phyloP scores from a whole-genome alignment of 2,113 vertebrate species.

The Alethe diademata region DNA sequence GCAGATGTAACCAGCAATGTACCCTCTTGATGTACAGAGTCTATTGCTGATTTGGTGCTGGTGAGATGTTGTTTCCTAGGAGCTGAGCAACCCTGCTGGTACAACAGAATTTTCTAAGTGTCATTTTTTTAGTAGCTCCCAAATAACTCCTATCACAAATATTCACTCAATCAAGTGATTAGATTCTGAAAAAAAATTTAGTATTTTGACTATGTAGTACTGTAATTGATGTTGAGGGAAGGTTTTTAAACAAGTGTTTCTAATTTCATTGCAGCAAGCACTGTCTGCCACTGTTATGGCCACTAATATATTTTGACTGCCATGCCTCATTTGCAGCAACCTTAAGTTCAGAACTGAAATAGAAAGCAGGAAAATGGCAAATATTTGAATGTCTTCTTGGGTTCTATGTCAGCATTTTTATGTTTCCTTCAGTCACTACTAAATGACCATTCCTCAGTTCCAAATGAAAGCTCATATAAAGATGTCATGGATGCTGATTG shows the following conservation, averaged over 20 bases:
- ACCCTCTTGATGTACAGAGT: neutral
- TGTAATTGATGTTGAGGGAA: neutral
- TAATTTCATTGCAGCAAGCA: neutral
- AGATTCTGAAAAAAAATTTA: neutral
- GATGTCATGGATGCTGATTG: neutral
- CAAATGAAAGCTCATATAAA: neutral
- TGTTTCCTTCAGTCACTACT: neutral
- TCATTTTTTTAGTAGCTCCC: neutral
- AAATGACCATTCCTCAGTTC: neutral
- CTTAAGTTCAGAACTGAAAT: neutral
- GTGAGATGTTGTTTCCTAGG: neutral
- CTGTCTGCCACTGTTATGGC: neutral
- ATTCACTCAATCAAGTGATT: neutral
- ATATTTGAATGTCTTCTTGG: neutral
- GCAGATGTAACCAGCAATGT: neutral
- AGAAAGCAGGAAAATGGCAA: neutral
- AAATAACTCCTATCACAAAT: neutral
- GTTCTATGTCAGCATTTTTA: neutral
- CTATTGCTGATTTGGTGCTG: neutral
- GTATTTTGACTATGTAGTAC: neutral
- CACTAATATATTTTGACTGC: neutral
- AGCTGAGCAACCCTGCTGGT: neutral
- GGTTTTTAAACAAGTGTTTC: neutral
- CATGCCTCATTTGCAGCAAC: neutral
- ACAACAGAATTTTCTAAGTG: neutral